These are phyloP conservation scores for Halichoeres trimaculatus DNA, from an alignment of 2,113 vertebrate species.

Conservation along the genomic window DNA sequence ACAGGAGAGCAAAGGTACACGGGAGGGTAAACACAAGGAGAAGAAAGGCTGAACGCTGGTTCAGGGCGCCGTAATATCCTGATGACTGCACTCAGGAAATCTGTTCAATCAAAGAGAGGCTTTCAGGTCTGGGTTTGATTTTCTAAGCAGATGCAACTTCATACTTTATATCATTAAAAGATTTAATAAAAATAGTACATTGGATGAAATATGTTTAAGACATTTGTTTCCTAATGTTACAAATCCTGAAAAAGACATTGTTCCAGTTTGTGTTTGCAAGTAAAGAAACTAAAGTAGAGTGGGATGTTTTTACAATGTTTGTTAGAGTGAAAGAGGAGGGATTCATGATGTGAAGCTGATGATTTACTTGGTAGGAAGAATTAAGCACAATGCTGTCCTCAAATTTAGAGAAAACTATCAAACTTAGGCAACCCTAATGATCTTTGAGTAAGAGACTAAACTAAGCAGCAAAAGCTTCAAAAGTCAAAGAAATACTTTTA, in stretches of 20 bases:
- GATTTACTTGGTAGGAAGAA: neutral
- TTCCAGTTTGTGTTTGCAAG: neutral
- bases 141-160: neutral
- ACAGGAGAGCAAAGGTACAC: constrained; percentile 22
- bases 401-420: neutral
- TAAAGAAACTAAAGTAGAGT: neutral
- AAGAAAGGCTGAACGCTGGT: constrained; percentile 20
- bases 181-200: neutral
- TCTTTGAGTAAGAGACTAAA: too few relatives aligned
- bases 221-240: neutral
- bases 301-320: neutral
- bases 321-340: neutral
- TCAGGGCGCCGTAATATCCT: constrained; percentile 34
- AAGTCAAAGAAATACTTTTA: too few relatives aligned
- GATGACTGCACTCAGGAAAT: constrained; percentile 50
- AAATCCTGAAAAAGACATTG: neutral
- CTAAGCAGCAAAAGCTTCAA: too few relatives aligned
- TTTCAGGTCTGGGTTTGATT: neutral
- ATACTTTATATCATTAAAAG: neutral
- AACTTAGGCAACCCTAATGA: too few relatives aligned
- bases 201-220: neutral
- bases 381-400: neutral
- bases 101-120: neutral
- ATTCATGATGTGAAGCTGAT: neutral
- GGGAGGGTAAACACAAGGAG: constrained; percentile 57